A percentile compares a stretch with the other conserved stretches of the same genome.
Evolutionary conservation across 2,113 vertebrate genomes (phyloP).

Genomic region (Probosciger aterrimus): DNA sequence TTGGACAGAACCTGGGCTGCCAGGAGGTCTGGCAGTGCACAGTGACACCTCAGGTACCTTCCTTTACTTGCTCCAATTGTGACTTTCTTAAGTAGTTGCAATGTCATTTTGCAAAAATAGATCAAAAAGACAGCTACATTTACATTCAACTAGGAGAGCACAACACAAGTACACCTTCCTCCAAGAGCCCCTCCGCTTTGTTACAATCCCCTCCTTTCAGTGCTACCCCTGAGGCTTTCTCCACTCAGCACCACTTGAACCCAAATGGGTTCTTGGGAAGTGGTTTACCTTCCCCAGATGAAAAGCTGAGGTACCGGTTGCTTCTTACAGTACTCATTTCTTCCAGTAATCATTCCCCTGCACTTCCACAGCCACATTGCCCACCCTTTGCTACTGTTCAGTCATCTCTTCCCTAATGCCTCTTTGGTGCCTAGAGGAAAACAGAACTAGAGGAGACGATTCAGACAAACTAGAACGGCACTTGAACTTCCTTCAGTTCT

Average conservation of each 20-base stretch:
- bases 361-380: fast-evolving
- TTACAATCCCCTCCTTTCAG: background rate
- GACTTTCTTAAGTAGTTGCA: background rate
- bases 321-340: background rate
- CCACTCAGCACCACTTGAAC: background rate
- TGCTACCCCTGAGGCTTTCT: background rate
- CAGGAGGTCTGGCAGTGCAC: background rate
- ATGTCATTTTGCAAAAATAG: background rate
- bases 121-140: background rate
- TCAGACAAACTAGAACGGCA: background rate
- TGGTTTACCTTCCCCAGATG: background rate
- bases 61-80: background rate
- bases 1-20: background rate
- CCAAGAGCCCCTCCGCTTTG: background rate
- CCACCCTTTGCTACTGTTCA: background rate
- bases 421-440: background rate
- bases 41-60: background rate
- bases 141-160: background rate
- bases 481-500: background rate
- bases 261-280: background rate
- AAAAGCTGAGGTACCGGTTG: background rate
- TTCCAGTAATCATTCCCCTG: background rate
- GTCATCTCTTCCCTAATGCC: background rate
- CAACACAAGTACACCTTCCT: background rate
- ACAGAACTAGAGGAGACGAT: background rate